Conservation (phyloP, 2,888 invertebrate genomes). For the Dicyrtomina minuta region DNA sequence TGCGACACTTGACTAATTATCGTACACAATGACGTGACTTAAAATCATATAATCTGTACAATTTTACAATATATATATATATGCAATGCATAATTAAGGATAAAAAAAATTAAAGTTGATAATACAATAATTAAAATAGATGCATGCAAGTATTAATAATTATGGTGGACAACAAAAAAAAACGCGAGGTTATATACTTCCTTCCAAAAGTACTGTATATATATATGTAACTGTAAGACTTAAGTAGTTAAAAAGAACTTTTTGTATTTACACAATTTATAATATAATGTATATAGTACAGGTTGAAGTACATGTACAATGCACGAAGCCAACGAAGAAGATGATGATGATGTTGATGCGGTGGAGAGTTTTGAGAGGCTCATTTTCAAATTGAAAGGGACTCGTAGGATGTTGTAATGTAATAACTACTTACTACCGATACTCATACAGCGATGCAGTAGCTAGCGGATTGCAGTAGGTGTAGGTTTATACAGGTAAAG, state of each 20-base stretch:
- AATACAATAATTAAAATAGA: not conserved
- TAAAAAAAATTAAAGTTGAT: not conserved
- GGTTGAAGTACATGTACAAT: constrained; percentile 23
- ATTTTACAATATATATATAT: not conserved
- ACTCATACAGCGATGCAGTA: not conserved
- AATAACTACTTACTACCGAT: not conserved
- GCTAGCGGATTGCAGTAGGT: not conserved
- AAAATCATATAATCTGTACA: no score
- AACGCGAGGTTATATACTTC: not conserved
- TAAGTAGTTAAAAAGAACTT: not conserved
- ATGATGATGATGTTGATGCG: no score
- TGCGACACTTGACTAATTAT: not conserved
- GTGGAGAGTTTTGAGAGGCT: no score
- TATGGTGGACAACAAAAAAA: not conserved
- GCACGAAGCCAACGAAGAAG: not conserved
- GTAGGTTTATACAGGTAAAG: not conserved
- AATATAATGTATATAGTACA: constrained; percentile 20
- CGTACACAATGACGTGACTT: not conserved
- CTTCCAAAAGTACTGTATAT: not conserved
- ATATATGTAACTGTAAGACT: no score
- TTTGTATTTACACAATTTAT: constrained; percentile 1
- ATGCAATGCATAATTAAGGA: constrained; percentile 3
- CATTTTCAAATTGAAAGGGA: not conserved
- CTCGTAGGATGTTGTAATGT: not conserved
- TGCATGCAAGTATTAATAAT: not conserved